Percentiles rank a stretch among this genome's conserved stretches.
phyloP scores from a whole-genome alignment of 1,140 invertebrate species.

The Scaptodrosophila lebanonensis region DNA sequence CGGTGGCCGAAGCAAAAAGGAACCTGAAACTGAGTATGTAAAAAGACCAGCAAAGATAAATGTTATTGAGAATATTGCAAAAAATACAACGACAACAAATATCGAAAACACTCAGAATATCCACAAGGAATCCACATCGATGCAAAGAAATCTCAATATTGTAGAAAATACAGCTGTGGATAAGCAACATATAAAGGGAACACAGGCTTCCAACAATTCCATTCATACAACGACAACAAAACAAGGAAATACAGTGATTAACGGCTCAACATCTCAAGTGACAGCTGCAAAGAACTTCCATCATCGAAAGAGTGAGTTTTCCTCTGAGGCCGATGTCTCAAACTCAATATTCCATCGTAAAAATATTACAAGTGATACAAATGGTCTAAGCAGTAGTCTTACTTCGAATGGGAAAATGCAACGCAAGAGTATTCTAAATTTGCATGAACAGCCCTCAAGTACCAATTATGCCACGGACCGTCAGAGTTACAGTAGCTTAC shows the following conservation, averaged over 20 bases:
- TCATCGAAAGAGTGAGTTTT: constrained; percentile 85
- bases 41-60: constrained; percentile 66
- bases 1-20: constrained; percentile 60
- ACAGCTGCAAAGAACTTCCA: constrained; percentile 64
- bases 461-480: constrained; percentile 78
- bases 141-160: constrained; percentile 51
- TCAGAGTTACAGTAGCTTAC: constrained; percentile 86
- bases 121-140: constrained; percentile 55
- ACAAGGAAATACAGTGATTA: constrained; percentile 14
- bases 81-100: constrained; percentile 60
- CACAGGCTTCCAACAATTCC: constrained; percentile 27
- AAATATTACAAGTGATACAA: constrained; percentile 75
- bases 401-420: constrained; percentile 87
- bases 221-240: constrained; percentile 26
- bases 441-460: constrained; percentile 82
- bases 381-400: constrained; percentile 78
- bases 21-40: constrained; percentile 72
- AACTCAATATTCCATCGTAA: constrained; percentile 88
- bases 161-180: constrained; percentile 33
- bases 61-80: constrained; percentile 70
- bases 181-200: constrained; percentile 24
- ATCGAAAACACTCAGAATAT: constrained; percentile 64
- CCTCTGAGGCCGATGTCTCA: constrained; percentile 83
- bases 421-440: constrained; percentile 86
- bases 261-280: constrained; percentile 23